These are phyloP conservation scores for Daubentonia madagascariensis DNA, from an alignment of 2,113 vertebrate species.

Conservation along the genomic window DNA sequence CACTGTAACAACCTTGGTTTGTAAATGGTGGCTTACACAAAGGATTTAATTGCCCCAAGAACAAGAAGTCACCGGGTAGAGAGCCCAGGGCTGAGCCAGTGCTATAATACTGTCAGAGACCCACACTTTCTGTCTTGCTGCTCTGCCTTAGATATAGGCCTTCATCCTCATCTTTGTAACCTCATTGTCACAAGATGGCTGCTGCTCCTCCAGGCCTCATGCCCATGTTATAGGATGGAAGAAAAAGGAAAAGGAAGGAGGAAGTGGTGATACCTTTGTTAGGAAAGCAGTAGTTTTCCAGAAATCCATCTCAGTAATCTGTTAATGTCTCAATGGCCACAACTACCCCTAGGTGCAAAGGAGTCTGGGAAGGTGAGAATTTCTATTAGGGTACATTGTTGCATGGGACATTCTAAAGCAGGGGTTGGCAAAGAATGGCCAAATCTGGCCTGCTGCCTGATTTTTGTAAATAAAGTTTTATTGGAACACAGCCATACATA, in stretches of 20 bases:
- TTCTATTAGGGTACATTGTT: neutral
- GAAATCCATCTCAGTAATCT: neutral
- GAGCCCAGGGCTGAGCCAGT: neutral
- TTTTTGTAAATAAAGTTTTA: conserved; percentile 17
- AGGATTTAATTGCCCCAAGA: neutral
- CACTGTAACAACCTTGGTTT: neutral
- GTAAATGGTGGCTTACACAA: neutral
- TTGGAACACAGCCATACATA: neutral
- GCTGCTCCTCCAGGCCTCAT: neutral
- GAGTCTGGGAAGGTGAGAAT: neutral
- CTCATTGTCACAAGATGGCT: neutral
- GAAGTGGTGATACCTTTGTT: neutral
- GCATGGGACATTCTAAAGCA: neutral
- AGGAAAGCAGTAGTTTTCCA: neutral
- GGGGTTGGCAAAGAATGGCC: neutral
- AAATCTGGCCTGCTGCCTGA: neutral
- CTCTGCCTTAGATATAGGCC: neutral
- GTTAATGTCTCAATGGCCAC: neutral
- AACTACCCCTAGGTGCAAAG: neutral
- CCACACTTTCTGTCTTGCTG: neutral
- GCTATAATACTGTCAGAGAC: neutral
- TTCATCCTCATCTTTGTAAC: neutral
- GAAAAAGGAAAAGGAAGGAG: neutral
- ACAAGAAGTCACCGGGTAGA: neutral
- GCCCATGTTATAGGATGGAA: neutral